Evolutionary conservation across 2,888 invertebrate species (phyloP).

Genomic region (Rhagium mordax): DNA sequence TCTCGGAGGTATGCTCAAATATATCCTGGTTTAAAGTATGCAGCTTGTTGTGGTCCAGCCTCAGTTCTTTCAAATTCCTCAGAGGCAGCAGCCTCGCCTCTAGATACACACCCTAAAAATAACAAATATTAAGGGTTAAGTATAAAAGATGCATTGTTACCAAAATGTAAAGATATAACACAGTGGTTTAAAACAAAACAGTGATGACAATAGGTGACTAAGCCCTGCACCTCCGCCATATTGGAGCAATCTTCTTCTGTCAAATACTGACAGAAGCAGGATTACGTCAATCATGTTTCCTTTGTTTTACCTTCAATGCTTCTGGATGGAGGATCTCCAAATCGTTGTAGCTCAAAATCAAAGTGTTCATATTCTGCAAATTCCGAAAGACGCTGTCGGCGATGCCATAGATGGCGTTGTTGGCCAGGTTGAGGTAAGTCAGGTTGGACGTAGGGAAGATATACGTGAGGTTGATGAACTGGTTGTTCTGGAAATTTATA

Average conservation of each 20-base stretch:
- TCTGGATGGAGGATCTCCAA: constrained; percentile 76
- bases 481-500: constrained; percentile 51
- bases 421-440: constrained; percentile 75
- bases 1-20: constrained; percentile 80
- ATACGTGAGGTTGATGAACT: constrained; percentile 49
- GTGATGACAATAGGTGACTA: too few species aligned
- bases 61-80: constrained; percentile 73
- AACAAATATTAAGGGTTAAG: constrained; percentile 41
- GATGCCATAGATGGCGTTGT: constrained; percentile 78
- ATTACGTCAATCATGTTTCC: too few species aligned
- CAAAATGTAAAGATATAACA: not conserved
- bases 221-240: too few species aligned
- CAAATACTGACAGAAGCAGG: too few species aligned
- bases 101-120: constrained; percentile 75
- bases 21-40: constrained; percentile 81
- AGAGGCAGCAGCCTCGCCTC: constrained; percentile 76
- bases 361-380: constrained; percentile 74
- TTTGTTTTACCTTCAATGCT: constrained; percentile 80
- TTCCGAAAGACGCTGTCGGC: constrained; percentile 76
- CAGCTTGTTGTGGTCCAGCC: constrained; percentile 80
- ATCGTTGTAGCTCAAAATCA: constrained; percentile 82
- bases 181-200: too few species aligned
- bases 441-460: constrained; percentile 72
- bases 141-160: constrained; percentile 2
- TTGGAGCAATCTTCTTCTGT: too few species aligned